Evolutionary conservation across 1,140 invertebrate genomes (phyloP), one percentile per base, ranked within the genome.

Genomic region (Zaprionus nigranus): DNA sequence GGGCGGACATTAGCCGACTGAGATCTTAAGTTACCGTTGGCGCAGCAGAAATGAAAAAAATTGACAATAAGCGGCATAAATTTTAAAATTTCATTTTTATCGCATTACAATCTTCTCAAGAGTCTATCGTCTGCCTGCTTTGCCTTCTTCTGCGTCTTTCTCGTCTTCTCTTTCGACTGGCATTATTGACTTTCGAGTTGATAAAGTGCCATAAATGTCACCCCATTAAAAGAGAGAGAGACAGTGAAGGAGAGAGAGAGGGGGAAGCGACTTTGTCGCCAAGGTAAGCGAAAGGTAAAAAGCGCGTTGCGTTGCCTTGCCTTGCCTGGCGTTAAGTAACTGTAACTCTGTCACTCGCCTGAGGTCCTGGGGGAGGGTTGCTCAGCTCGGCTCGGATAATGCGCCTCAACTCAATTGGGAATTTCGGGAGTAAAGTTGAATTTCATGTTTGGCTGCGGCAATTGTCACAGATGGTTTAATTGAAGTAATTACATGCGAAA

Each of bases 401-500:
- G 85, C 85, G 84, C 79, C 81, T 90, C 76, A 91, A 91, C 88
- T 91, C 88, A 91, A 91, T 91, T 91, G 88, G 88, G 88, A 91
- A 91, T 91, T 91, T 84, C 78, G 77, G 85, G 84, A 88, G 91
- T 92, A 92, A 92, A 92, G 91, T 92, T 92, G 87, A 92, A 92
- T 86, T 92, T 92, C 91, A 87, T 92, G 91, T 92, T 92, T 78
- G 81, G 75, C 79, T 85, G 81, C 79, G 87, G 88, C 91, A 92
- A 92, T 92, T 92, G 91, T 92, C 91, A 92, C 91, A 92, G 91
- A 92, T 92, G 91, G 91, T 92, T 92, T 92, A 92, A 92, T 92
- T 92, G 91, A 92, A 91, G 91, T 92, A 92, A 92, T 92, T 92
- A 92, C 91, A 92, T 84, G 75, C 73, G 87, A 91, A 92, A 92